Conservation (phyloP, 2,113 vertebrate genomes). For the Rhynchopsitta pachyrhyncha region DNA sequence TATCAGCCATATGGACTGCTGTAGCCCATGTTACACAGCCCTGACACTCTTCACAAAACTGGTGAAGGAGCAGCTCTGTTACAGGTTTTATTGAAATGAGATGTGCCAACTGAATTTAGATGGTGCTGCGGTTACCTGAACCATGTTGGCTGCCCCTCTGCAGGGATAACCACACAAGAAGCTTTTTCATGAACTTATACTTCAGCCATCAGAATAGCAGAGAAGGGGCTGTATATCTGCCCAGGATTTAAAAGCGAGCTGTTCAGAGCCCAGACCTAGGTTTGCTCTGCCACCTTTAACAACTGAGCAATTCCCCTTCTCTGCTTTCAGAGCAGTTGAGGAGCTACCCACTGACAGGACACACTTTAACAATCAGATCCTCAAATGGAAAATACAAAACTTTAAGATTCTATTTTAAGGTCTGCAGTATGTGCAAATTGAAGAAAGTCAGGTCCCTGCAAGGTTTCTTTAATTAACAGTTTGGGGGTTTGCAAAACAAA, state of each 20-base stretch:
- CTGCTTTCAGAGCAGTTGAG: not conserved
- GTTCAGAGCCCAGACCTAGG: not conserved
- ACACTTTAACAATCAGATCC: not conserved
- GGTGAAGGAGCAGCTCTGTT: not conserved
- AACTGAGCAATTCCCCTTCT: not conserved
- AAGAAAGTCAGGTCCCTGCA: not conserved
- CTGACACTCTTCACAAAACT: not conserved
- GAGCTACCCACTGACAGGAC: not conserved
- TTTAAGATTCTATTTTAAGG: not conserved
- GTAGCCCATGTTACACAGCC: not conserved
- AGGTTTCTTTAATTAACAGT: not conserved
- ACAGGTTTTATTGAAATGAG: not conserved
- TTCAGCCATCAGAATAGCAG: not conserved
- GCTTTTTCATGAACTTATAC: not conserved
- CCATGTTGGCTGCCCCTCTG: not conserved
- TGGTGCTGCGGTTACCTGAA: not conserved
- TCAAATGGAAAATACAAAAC: not conserved
- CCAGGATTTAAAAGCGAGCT: not conserved
- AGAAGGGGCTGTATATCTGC: not conserved
- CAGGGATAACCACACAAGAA: not conserved
- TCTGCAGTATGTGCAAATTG: not conserved
- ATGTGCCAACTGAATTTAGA: not conserved
- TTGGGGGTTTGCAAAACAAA: not conserved
- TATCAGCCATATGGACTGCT: not conserved
- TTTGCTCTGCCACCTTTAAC: not conserved